Evolutionary conservation across 2,797 vertebrate species (phyloP).

Genomic region (Eleutherodactylus coqui): DNA sequence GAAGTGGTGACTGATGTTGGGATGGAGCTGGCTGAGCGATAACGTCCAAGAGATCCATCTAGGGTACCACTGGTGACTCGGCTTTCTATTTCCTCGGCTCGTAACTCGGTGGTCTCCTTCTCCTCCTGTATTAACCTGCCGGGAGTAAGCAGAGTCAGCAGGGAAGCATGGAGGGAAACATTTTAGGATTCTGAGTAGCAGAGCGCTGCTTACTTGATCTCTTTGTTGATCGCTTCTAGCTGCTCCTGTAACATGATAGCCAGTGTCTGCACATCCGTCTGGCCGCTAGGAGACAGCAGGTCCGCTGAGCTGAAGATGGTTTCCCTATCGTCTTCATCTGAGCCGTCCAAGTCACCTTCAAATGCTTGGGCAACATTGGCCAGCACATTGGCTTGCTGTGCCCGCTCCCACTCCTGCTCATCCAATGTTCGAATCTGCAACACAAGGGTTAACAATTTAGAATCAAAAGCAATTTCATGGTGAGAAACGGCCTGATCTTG

Average conservation of each 20-base stretch:
- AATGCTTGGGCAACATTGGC: slow-evolving; percentile 79
- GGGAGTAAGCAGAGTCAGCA: neutral
- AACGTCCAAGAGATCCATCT: slow-evolving; percentile 81
- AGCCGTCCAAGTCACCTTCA: slow-evolving; percentile 81
- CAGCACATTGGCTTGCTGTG: slow-evolving; percentile 72
- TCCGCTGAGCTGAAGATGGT: slow-evolving; percentile 77
- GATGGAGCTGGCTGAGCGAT: slow-evolving; percentile 79
- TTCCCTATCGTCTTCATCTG: slow-evolving; percentile 71
- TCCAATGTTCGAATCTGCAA: slow-evolving; percentile 56
- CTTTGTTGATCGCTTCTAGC: slow-evolving; percentile 91
- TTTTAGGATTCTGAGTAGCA: neutral
- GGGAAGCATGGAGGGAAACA: neutral
- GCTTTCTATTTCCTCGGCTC: slow-evolving; percentile 88
- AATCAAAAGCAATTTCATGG: neutral
- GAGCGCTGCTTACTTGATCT: slow-evolving; percentile 82
- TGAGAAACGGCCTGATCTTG: neutral
- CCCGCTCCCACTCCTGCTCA: slow-evolving; percentile 83
- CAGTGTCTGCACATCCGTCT: slow-evolving; percentile 88
- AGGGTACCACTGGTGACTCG: slow-evolving; percentile 85
- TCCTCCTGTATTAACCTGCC: slow-evolving; percentile 89
- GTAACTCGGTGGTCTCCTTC: slow-evolving; percentile 88
- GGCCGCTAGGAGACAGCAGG: slow-evolving; percentile 85
- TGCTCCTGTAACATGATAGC: slow-evolving; percentile 92
- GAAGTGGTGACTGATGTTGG: slow-evolving; percentile 87
- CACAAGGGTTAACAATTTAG: neutral